These are phyloP conservation scores for Pseudorhiza aurosa DNA, from an alignment of 30 jellyfish, hydroid and myxozoan genomes.

Conservation along the genomic window DNA sequence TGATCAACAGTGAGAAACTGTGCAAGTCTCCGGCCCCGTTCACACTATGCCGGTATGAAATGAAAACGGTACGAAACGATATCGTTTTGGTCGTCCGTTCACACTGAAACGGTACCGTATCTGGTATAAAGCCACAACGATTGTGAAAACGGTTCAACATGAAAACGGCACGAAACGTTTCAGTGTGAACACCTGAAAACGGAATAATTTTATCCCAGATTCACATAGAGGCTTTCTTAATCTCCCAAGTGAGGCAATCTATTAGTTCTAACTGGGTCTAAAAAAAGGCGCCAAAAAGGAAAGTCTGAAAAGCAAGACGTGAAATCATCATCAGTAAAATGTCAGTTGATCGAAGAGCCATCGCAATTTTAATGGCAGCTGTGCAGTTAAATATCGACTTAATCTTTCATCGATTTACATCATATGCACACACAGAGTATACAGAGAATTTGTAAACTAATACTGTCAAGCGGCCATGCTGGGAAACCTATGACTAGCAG, in stretches of 20 bases:
- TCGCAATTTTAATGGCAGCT: constrained; percentile 5
- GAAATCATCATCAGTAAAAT: neutral
- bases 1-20: too few species aligned
- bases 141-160: too few species aligned
- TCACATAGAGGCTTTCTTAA: too few species aligned
- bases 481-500: neutral
- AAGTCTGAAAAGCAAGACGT: too few species aligned
- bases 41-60: constrained; percentile 41
- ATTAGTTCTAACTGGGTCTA: neutral
- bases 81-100: too few species aligned
- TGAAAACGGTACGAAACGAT: too few species aligned
- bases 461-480: constrained; percentile 35
- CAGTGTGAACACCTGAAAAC: too few species aligned
- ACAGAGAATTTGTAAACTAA: constrained; percentile 11
- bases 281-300: constrained; percentile 11
- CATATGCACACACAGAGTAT: constrained; percentile 1
- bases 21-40: too few species aligned
- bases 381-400: constrained; percentile 20
- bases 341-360: constrained; percentile 8
- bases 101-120: too few species aligned
- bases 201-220: constrained; percentile 8
- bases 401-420: constrained; percentile 21
- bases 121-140: too few species aligned
- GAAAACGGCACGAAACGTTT: too few species aligned
- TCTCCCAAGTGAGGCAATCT: constrained; percentile 14